These are phyloP conservation scores for Hemitrygon akajei DNA, from an alignment of 2,797 vertebrate species.

Conservation along the genomic window DNA sequence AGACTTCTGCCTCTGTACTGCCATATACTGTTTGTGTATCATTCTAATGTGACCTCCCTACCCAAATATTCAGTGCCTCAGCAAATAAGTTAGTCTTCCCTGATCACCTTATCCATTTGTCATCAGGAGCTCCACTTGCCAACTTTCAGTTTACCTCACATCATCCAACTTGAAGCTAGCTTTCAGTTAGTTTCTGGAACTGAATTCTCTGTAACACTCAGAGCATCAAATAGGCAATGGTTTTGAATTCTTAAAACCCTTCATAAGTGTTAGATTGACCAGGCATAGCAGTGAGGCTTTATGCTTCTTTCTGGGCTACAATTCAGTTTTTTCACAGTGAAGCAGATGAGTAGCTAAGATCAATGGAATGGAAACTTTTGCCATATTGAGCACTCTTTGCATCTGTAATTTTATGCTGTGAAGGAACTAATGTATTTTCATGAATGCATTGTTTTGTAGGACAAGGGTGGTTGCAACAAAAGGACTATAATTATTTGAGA, in stretches of 20 bases:
- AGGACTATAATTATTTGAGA: not conserved
- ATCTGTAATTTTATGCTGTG: not conserved
- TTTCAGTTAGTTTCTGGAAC: not conserved
- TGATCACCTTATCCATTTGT: too few species aligned
- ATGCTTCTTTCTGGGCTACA: not conserved
- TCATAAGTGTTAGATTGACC: not conserved
- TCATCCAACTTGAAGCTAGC: not conserved
- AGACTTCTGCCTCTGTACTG: too few species aligned
- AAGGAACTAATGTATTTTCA: not conserved
- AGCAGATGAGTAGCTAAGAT: not conserved
- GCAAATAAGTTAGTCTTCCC: too few species aligned
- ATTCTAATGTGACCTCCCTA: too few species aligned
- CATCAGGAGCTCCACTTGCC: too few species aligned
- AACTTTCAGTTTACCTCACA: too few species aligned
- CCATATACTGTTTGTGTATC: too few species aligned
- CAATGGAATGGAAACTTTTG: not conserved
- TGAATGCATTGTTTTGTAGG: not conserved
- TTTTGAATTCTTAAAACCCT: not conserved
- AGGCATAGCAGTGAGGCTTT: not conserved
- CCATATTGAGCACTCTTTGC: not conserved
- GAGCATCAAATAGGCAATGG: not conserved
- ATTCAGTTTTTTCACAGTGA: not conserved
- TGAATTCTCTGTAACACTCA: not conserved
- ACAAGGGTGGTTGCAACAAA: not conserved
- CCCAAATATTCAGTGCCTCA: too few species aligned